phyloP scores from a whole-genome alignment of 30 jellyfish, hydroid and myxozoan genomes.

The Clytia hemisphaerica region DNA sequence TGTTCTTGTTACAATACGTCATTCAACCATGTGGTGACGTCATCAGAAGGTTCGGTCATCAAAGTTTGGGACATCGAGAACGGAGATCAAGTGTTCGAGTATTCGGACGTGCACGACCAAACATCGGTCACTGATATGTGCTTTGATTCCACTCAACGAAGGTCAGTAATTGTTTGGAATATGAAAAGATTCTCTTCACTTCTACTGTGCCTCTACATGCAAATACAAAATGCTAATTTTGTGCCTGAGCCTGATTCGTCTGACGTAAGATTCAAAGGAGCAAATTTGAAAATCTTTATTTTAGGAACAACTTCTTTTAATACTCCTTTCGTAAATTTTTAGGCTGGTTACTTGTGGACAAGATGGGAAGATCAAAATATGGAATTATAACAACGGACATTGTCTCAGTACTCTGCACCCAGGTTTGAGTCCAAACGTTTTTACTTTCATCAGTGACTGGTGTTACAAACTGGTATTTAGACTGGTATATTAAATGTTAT shows the following conservation, averaged over 20 bases:
- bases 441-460: too few species aligned
- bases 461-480: background rate
- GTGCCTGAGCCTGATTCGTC: background rate
- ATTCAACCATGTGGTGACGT: constrained; percentile 88
- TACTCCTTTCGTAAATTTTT: background rate
- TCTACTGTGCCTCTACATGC: background rate
- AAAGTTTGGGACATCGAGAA: constrained; percentile 87
- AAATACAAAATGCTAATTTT: background rate
- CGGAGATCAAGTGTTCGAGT: constrained; percentile 78
- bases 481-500: background rate
- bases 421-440: constrained; percentile 33
- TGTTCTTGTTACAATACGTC: constrained; percentile 59
- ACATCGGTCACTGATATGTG: constrained; percentile 67
- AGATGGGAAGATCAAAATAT: constrained; percentile 84
- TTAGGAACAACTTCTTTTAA: background rate
- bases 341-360: constrained; percentile 89
- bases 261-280: background rate
- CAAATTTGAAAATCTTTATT: background rate
- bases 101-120: constrained; percentile 74
- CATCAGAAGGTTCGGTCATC: constrained; percentile 87
- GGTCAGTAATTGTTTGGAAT: constrained; percentile 29
- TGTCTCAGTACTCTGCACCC: constrained; percentile 65
- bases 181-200: background rate
- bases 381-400: constrained; percentile 96
- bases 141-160: constrained; percentile 83